Evolutionary conservation across 37 sponge, comb jelly and placozoan species (phyloP), one percentile per base, ranked within the genome.

Genomic region (Theonella swinhoei): DNA sequence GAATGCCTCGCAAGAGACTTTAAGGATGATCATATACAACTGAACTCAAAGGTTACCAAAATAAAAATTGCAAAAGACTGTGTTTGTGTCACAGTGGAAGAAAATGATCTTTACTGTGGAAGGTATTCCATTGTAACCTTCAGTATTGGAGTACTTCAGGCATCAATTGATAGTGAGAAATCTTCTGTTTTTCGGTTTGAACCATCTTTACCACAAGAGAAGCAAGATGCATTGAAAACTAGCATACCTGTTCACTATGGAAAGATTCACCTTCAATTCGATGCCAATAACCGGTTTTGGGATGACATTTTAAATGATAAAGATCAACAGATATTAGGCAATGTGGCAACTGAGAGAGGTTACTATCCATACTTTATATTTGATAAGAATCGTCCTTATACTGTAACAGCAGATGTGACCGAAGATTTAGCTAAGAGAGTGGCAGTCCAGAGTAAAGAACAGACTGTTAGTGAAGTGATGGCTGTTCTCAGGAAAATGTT

Each of bases 211-310:
- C 88, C 88, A 39, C 20, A 60, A 9, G 61, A 14, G 43, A 91
- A 87, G 63, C n/a, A 0, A 42, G 22, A 54, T 60, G 78, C 84
- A 4, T 83, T 91, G 30, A 66, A 78, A 30, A 34, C 34, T 0
- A 41, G 28, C 39, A 38, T 40, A 4, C n/a, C n/a, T n/a, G n/a
- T n/a, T n/a, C n/a, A n/a, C n/a, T n/a, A n/a, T n/a, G n/a, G n/a
- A n/a, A n/a, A n/a, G n/a, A n/a, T n/a, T n/a, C n/a, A 72, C 67
- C 65, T 34, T 67, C 20, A 30, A 31, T n/a, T 92, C 63, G 37
- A 77, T 92, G 2, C 83, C 88, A 35, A 39, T 92, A 0, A 85
- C 80, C 42, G 66, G 23, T 88, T 88, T 39, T 88, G 89, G 89
- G 83, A 87, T 67, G 41, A 41, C n/a, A 32, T 22, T 37, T 54